Base-by-base conservation (phyloP, 2,888 invertebrate species). In the Cremastinae sp. region DNA sequence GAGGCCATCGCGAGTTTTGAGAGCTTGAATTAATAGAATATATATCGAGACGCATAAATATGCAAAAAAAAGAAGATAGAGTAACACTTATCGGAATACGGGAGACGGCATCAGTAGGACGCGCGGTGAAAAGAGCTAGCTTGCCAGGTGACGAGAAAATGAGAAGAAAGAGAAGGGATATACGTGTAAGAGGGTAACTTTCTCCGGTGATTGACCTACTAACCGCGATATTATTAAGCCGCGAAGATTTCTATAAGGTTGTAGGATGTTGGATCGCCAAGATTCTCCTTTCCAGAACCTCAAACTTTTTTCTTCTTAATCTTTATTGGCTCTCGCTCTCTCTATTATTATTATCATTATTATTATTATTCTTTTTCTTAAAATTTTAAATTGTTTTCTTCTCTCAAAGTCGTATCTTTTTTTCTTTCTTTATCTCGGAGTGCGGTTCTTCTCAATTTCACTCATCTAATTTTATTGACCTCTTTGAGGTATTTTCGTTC, bases 171-270 rank as follows among this genome's bases (percentile, higher is more conserved):
- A 70, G 64, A 43, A 68, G 51, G 64, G n/a, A n/a, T n/a, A n/a
- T n/a, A n/a, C 78, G 78, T 62, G 78, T 75, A 82, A 75, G 81
- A 78, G 76, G 78, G 81, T 84, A 87, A 88, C 88, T 88, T 88
- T 89, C 88, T 88, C 87, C 84, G 85, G 82, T 86, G 86, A 87
- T 86, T 83, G 88, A 84, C 84, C 88, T 74, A 88, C 87, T 89
- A 84, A 88, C 88, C 88, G 85, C 86, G 83, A 88, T 88, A 85
- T 87, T 83, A 86, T 85, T 82, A 80, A 83, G 81, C 82, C 80
- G n/a, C n/a, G 75, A 83, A 86, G 83, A 85, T 85, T 84, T 86
- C 86, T 85, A 83, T 83, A n/a, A n/a, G n/a, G 81, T 71, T 45
- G 47, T 56, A 22, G 65, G 55, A 37, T 56, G 56, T 61, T 53